Percentiles rank a stretch among this genome's conserved stretches.
These are phyloP conservation scores for Conus ventricosus DNA, from an alignment of 1,140 invertebrate species.

Conservation along the genomic window DNA sequence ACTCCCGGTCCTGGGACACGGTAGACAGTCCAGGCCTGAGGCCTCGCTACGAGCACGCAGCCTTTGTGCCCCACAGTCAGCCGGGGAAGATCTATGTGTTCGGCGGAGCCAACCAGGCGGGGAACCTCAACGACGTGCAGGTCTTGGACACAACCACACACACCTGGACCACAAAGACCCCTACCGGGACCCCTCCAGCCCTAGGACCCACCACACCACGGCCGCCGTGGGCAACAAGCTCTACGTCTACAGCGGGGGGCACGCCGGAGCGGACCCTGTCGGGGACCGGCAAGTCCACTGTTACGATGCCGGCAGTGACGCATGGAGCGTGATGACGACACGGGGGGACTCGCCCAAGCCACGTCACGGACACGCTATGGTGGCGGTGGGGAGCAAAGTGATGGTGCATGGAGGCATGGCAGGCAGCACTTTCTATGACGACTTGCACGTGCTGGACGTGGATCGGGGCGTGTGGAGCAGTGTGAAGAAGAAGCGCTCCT, in stretches of 20 bases:
- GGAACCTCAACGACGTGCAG: constrained; percentile 74
- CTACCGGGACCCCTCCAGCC: constrained; percentile 63
- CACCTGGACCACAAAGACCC: constrained; percentile 60
- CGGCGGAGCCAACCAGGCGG: constrained; percentile 72
- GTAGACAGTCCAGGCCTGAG: constrained; percentile 65
- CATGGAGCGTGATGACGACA: constrained; percentile 65
- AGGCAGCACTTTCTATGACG: constrained; percentile 71
- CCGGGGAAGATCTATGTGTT: constrained; percentile 72
- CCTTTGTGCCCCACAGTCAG: constrained; percentile 63
- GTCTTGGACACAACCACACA: constrained; percentile 63
- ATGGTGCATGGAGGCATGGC: constrained; percentile 74
- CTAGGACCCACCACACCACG: constrained; percentile 70
- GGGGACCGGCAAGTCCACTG: constrained; percentile 71
- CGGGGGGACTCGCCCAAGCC: constrained; percentile 70
- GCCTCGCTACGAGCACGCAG: constrained; percentile 71
- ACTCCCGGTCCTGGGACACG: constrained; percentile 69
- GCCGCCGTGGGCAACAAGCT: constrained; percentile 67
- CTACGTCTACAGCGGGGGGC: constrained; percentile 74
- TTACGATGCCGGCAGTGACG: constrained; percentile 61
- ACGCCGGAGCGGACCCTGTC: constrained; percentile 70
- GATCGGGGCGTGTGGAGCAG: constrained; percentile 66
- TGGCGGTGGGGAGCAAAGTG: constrained; percentile 65
- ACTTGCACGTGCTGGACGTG: constrained; percentile 72
- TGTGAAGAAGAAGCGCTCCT: constrained; percentile 66
- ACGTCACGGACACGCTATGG: constrained; percentile 74